These are phyloP conservation scores for Nemoura dubitans DNA, from an alignment of 2,888 invertebrate genomes.

Conservation along the genomic window DNA sequence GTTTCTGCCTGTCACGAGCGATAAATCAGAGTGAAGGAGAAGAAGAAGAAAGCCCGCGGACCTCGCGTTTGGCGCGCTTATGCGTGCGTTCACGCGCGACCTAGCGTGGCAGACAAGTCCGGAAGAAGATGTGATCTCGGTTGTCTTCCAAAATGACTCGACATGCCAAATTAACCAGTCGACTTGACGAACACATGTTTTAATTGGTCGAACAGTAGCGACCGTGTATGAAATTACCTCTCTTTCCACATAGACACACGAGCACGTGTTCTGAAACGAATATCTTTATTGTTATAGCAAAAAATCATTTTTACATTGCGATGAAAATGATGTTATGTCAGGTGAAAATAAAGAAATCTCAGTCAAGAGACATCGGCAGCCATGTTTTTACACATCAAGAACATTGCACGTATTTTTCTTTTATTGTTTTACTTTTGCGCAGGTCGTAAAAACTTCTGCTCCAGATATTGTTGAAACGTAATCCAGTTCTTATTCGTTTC, in stretches of 20 bases:
- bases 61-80: neutral
- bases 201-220: neutral
- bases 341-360: neutral
- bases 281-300: too few species aligned
- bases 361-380: neutral
- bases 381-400: neutral
- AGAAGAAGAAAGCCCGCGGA: neutral
- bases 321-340: neutral
- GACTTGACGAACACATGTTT: neutral
- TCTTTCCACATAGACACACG: neutral
- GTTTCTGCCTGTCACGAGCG: conserved; percentile 9
- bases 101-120: neutral
- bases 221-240: neutral
- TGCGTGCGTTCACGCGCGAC: neutral
- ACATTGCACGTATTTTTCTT: neutral
- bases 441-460: conserved; percentile 7
- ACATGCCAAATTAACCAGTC: neutral
- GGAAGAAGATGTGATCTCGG: neutral
- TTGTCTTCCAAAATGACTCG: neutral
- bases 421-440: neutral
- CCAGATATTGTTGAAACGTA: conserved; percentile 5
- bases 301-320: too few species aligned
- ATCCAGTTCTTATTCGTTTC: conserved; percentile 12
- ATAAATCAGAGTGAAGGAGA: conserved; percentile 39
- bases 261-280: too few species aligned